Percentiles rank a stretch among this genome's conserved stretches.
phyloP scores from a whole-genome alignment of 2,888 invertebrate species.

The Amphipyra tragopoginis region DNA sequence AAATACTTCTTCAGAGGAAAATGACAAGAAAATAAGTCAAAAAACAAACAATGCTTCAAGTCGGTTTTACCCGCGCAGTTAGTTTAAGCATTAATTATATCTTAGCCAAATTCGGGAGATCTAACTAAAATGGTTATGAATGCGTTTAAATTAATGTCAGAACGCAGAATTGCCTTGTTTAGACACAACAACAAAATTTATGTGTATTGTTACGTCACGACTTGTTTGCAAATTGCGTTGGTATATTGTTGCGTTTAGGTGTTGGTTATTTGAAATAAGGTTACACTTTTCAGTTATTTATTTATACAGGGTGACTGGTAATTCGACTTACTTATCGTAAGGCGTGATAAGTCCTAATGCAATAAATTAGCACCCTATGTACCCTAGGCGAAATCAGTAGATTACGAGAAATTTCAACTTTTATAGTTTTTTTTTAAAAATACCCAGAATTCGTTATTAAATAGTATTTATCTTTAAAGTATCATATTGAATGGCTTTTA shows the following conservation, averaged over 20 bases:
- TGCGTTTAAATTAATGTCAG: slow-evolving; percentile 75
- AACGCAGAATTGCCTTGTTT: slow-evolving; percentile 75
- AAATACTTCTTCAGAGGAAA: slow-evolving; percentile 19
- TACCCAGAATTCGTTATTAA: no score
- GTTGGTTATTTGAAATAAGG: slow-evolving; percentile 21
- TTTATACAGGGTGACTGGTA: no score
- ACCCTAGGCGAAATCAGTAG: no score
- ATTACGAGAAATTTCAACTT: no score
- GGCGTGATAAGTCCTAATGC: no score
- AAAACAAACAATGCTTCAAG: slow-evolving; percentile 36
- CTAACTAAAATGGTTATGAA: slow-evolving; percentile 58
- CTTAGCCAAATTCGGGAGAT: slow-evolving; percentile 54
- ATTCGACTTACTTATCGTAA: no score
- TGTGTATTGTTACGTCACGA: slow-evolving; percentile 46
- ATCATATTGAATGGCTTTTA: no score
- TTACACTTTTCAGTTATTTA: background rate
- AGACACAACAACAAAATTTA: slow-evolving; percentile 64
- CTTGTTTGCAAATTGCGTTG: slow-evolving; percentile 45
- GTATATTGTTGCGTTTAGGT: slow-evolving; percentile 31
- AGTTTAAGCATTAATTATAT: slow-evolving; percentile 51
- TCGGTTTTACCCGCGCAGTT: slow-evolving; percentile 23
- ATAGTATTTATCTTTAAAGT: no score
- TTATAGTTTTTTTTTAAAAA: no score
- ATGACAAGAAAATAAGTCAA: slow-evolving; percentile 28
- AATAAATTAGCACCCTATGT: no score